Conservation (phyloP, 2,113 vertebrate species). For the Saimiri boliviensis region DNA sequence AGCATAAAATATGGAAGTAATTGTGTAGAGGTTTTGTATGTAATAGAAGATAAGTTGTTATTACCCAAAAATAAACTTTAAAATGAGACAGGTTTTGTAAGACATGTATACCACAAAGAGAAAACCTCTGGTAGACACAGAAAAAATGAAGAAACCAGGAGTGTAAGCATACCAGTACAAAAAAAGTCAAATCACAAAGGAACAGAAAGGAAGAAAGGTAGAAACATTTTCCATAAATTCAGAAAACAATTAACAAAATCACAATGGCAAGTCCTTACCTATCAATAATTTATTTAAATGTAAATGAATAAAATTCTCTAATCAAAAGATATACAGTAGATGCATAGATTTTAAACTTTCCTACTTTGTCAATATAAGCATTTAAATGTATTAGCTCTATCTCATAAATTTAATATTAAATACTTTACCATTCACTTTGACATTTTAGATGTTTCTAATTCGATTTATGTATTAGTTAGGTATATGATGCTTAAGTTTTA, state of each 20-base stretch:
- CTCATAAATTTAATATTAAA: background rate
- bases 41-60: background rate
- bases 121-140: background rate
- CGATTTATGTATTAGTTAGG: background rate
- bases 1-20: background rate
- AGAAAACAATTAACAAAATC: background rate
- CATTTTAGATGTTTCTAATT: background rate
- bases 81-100: background rate
- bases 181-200: background rate
- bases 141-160: background rate
- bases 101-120: background rate
- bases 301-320: background rate
- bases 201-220: background rate
- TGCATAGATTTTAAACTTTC: background rate
- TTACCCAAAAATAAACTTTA: background rate
- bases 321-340: background rate
- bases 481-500: background rate
- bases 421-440: background rate
- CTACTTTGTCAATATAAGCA: background rate
- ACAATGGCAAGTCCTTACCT: background rate
- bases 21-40: background rate
- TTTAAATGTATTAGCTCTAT: background rate
- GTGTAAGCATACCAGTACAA: background rate
- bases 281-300: background rate
- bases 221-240: background rate